These are phyloP conservation scores for Frieseomelitta varia DNA, from an alignment of 1,140 invertebrate genomes.

Conservation along the genomic window DNA sequence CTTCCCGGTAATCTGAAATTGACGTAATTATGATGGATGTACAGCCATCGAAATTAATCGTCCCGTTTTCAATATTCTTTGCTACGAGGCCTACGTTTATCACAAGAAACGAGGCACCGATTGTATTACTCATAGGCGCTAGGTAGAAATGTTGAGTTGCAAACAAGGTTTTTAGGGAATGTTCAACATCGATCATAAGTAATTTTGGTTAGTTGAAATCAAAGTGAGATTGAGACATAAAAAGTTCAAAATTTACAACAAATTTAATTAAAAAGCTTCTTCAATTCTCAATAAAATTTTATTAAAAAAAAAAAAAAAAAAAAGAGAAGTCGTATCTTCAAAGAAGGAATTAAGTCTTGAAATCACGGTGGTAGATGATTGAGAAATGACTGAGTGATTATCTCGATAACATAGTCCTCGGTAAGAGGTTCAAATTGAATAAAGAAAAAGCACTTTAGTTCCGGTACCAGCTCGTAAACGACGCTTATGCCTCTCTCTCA, in stretches of 20 bases:
- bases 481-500: conserved; percentile 2
- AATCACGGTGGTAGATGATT: neutral
- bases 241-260: no score
- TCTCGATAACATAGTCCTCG: neutral
- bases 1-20: conserved; percentile 45
- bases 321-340: neutral
- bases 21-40: conserved; percentile 52
- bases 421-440: conserved; percentile 14
- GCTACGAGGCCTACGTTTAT: neutral
- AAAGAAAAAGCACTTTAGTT: conserved; percentile 11
- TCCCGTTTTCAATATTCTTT: neutral
- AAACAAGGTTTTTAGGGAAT: neutral
- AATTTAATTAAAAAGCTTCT: neutral
- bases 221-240: no score
- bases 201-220: no score
- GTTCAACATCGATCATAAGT: neutral
- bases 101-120: neutral
- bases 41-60: neutral
- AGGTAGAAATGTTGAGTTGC: neutral
- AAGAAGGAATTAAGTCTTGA: neutral
- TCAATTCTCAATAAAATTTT: no score
- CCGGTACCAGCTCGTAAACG: neutral
- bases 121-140: neutral
- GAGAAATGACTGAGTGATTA: neutral
- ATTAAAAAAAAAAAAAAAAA: no score